These are phyloP conservation scores for Schizaphis graminum DNA, from an alignment of 2,888 invertebrate genomes.

Conservation along the genomic window DNA sequence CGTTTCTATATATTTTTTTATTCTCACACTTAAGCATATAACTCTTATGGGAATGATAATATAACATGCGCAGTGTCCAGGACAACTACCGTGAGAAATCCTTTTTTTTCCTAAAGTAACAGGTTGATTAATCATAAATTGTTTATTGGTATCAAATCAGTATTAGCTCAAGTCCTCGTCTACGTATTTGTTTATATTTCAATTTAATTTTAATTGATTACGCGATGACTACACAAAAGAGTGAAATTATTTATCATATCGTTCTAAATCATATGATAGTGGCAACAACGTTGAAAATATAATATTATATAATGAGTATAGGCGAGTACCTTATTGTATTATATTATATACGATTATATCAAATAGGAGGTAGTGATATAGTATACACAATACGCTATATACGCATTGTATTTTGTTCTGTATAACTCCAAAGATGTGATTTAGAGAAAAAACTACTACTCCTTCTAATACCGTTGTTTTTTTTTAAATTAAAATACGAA, in stretches of 20 bases:
- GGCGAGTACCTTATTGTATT: background rate
- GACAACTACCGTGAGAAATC: conserved; percentile 45
- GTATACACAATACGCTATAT: background rate
- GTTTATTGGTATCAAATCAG: background rate
- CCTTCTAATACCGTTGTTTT: background rate
- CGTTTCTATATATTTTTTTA: background rate
- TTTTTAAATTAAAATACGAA: conserved; percentile 29
- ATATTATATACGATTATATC: background rate
- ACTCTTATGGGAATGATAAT: conserved; percentile 46
- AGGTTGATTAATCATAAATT: background rate
- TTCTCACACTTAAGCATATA: conserved; percentile 31
- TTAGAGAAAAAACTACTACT: conserved; percentile 15
- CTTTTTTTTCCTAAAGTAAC: background rate
- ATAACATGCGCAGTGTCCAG: background rate
- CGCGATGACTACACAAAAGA: background rate
- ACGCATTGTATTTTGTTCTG: background rate
- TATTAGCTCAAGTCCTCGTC: background rate
- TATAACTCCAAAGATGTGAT: background rate
- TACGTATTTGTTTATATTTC: background rate
- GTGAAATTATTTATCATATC: background rate
- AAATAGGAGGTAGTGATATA: too few relatives aligned
- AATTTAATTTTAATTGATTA: background rate
- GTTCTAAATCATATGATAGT: background rate
- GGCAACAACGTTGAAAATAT: background rate
- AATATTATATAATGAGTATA: background rate